A percentile compares a stretch with the other conserved stretches of the same genome.
These are phyloP conservation scores for Criorhina ranunculi DNA, from an alignment of 2,888 invertebrate species.

Conservation along the genomic window DNA sequence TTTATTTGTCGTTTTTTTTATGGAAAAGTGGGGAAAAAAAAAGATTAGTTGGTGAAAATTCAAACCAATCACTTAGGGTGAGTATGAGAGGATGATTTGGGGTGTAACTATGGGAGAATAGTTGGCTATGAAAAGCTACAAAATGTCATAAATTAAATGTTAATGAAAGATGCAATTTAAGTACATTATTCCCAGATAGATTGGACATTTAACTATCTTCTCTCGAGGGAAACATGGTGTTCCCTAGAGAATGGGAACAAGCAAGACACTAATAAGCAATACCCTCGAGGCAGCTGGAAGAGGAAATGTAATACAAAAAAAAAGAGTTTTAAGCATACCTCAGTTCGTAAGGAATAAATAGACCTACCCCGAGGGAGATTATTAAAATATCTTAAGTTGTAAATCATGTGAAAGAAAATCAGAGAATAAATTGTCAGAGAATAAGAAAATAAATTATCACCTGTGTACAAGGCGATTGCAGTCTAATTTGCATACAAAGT, in stretches of 20 bases:
- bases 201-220: not conserved
- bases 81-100: not conserved
- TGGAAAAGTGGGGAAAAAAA: slow-evolving; percentile 18
- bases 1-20: slow-evolving; percentile 13
- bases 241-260: not conserved
- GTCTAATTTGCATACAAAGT: slow-evolving; percentile 42
- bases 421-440: slow-evolving; percentile 5
- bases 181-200: not conserved
- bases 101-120: slow-evolving; percentile 18
- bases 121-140: not conserved
- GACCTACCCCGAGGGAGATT: not conserved
- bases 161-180: not conserved
- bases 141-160: not conserved
- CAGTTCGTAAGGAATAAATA: not conserved
- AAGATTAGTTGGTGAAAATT: slow-evolving; percentile 30
- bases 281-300: not conserved
- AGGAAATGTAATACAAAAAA: not conserved
- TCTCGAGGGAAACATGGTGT: not conserved
- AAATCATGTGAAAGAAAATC: slow-evolving; percentile 36
- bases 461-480: slow-evolving; percentile 18
- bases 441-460: slow-evolving; percentile 31
- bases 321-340: slow-evolving; percentile 16
- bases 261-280: not conserved
- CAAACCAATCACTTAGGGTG: not conserved
- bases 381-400: slow-evolving; percentile 1